A percentile compares a stretch with the other conserved stretches of the same genome.
phyloP scores from a whole-genome alignment of 2,888 invertebrate species.

The Apotomis betuletana region DNA sequence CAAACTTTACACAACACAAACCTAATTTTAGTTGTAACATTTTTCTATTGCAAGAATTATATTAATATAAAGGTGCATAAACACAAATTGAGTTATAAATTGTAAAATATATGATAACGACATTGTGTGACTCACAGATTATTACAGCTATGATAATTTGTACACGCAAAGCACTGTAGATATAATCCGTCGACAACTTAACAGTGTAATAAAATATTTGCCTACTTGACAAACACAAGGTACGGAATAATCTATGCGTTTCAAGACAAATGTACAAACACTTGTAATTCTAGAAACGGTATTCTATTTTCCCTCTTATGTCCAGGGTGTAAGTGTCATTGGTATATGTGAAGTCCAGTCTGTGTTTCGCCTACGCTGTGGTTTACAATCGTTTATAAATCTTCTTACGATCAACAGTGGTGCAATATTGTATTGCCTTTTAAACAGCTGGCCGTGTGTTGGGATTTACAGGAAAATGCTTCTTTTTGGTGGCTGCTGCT shows the following conservation, averaged over 20 bases:
- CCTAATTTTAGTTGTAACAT: no score
- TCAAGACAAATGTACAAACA: conserved; percentile 70
- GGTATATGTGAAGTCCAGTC: not conserved
- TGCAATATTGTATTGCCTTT: conserved; percentile 33
- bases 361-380: conserved; percentile 41
- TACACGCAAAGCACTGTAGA: conserved; percentile 56
- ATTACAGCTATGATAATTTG: conserved; percentile 53
- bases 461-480: not conserved
- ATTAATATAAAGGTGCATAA: not conserved
- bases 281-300: conserved; percentile 28
- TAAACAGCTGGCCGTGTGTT: conserved; percentile 6
- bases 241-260: conserved; percentile 62
- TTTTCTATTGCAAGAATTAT: not conserved
- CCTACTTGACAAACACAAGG: conserved; percentile 56
- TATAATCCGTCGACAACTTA: conserved; percentile 58
- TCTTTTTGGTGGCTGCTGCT: not conserved
- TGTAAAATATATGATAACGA: conserved; percentile 22
- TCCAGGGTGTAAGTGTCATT: conserved; percentile 1
- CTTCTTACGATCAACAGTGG: conserved; percentile 41
- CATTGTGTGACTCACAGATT: conserved; percentile 44
- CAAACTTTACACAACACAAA: no score
- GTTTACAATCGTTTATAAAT: conserved; percentile 41
- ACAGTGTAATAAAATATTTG: conserved; percentile 58
- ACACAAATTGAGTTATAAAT: conserved; percentile 31
- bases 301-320: conserved; percentile 9